Percentiles rank a stretch among this genome's conserved stretches.
Conservation (phyloP, 2,888 invertebrate genomes). For the Ectobius pallidus region DNA sequence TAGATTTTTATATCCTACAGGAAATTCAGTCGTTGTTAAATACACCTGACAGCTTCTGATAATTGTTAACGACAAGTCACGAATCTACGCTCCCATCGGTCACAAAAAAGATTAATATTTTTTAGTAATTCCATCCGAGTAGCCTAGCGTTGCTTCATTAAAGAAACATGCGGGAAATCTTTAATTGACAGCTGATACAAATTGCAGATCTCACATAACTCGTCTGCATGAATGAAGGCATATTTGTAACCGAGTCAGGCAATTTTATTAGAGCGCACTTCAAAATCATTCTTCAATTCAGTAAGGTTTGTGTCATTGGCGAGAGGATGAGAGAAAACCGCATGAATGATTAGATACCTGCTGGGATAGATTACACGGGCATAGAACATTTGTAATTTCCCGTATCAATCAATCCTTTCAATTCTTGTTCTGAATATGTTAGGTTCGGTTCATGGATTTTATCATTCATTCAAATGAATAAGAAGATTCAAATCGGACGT, state of each 20-base stretch:
- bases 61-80: too few species aligned
- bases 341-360: background rate
- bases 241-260: slow-evolving; percentile 3
- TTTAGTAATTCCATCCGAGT: too few species aligned
- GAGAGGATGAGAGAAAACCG: background rate
- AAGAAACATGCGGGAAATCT: background rate
- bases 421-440: background rate
- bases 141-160: background rate
- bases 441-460: background rate
- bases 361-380: background rate
- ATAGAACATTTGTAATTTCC: background rate
- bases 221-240: background rate
- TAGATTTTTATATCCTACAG: too few species aligned
- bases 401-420: slow-evolving; percentile 1
- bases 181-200: background rate
- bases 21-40: too few species aligned
- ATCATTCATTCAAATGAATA: background rate
- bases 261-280: background rate
- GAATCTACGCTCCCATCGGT: too few species aligned
- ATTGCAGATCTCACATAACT: background rate
- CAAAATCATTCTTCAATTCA: background rate
- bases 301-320: background rate
- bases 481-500: background rate
- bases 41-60: too few species aligned
- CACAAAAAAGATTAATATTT: too few species aligned